A percentile compares a stretch with the other conserved stretches of the same genome.
These are phyloP conservation scores for Hyppa rectilinea DNA, from an alignment of 2,888 invertebrate genomes.

Conservation along the genomic window DNA sequence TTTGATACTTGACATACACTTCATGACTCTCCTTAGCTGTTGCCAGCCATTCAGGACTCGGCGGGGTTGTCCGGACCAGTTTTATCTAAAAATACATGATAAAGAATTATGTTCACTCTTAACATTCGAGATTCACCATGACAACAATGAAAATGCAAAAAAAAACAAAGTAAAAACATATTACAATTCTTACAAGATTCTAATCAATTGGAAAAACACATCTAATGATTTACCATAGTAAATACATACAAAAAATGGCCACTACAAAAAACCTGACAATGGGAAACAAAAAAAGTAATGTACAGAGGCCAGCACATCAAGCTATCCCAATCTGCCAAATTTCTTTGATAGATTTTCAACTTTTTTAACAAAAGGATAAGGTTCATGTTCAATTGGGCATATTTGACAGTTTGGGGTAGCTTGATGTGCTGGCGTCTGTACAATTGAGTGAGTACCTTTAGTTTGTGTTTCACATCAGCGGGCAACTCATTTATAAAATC, in stretches of 20 bases:
- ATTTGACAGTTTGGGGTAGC: no score
- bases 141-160: not conserved
- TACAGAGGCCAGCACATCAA: no score
- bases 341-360: no score
- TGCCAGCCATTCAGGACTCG: conserved; percentile 88
- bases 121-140: conserved; percentile 12
- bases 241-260: conserved; percentile 10
- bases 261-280: conserved; percentile 50
- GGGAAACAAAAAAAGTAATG: conserved; percentile 49
- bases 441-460: conserved; percentile 91
- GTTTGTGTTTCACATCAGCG: conserved; percentile 92
- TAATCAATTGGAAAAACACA: conserved; percentile 31
- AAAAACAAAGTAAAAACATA: not conserved
- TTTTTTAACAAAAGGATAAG: no score
- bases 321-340: no score
- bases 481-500: conserved; percentile 93
- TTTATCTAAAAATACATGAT: conserved; percentile 90
- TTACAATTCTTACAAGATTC: conserved; percentile 3
- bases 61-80: conserved; percentile 92
- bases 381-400: no score
- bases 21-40: conserved; percentile 90
- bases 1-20: conserved; percentile 97
- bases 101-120: no score
- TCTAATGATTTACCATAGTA: conserved; percentile 7
- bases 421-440: no score